Evolutionary conservation across 2,113 vertebrate species (phyloP).

Genomic region (Nycticryphes semicollaris): DNA sequence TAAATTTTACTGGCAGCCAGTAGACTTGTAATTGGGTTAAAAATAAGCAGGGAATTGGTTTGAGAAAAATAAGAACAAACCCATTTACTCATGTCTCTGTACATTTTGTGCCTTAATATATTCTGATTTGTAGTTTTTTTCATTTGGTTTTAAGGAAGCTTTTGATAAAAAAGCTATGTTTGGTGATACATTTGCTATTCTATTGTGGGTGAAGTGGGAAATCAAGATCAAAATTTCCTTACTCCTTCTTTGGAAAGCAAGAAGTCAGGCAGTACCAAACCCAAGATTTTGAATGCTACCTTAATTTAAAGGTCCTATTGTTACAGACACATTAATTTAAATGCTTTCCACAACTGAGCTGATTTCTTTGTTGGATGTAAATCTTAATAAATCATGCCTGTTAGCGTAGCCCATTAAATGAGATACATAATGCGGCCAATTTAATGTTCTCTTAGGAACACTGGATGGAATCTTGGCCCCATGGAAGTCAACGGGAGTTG

Average conservation of each 20-base stretch:
- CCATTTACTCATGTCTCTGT: background rate
- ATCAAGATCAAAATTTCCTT: background rate
- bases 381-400: constrained; percentile 1
- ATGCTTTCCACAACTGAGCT: background rate
- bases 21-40: background rate
- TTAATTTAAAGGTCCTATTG: background rate
- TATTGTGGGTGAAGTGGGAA: background rate
- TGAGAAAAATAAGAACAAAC: background rate
- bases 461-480: constrained; percentile 41
- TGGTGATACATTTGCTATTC: background rate
- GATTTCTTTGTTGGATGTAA: background rate
- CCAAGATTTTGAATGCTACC: background rate
- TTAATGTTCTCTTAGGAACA: constrained; percentile 21
- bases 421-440: background rate
- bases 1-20: background rate
- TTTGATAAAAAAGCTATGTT: background rate
- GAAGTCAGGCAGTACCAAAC: background rate
- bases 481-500: constrained; percentile 26
- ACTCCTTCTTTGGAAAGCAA: background rate
- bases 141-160: background rate
- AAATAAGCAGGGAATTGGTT: constrained; percentile 1
- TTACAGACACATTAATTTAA: background rate
- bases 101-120: background rate
- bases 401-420: background rate
- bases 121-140: background rate